A percentile compares a stretch with the other conserved stretches of the same genome.
phyloP scores from a whole-genome alignment of 1,140 invertebrate genomes.

The Eubasilissa regina region DNA sequence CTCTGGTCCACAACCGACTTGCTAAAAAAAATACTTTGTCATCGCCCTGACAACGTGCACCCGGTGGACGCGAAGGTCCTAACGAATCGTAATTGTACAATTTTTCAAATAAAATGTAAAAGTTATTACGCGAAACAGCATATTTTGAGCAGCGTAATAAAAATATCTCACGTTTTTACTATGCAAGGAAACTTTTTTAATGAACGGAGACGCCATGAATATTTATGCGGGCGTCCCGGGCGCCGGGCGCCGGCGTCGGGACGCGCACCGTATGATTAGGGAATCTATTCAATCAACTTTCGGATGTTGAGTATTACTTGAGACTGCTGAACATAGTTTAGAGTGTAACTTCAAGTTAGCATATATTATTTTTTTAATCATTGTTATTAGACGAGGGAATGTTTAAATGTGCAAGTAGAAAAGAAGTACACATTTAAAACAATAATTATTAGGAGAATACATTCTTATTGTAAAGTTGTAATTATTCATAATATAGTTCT shows the following conservation, averaged over 20 bases:
- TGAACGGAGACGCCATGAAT: conserved; percentile 22
- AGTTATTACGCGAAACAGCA: neutral
- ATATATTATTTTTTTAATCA: neutral
- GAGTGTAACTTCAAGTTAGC: neutral
- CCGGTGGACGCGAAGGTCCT: neutral
- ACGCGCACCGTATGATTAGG: conserved; percentile 22
- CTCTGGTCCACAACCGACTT: no score
- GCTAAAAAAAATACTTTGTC: neutral
- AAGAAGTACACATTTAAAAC: no score
- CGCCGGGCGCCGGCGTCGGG: conserved; percentile 4
- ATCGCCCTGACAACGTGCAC: neutral
- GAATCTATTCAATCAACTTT: conserved; percentile 2
- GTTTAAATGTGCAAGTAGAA: no score
- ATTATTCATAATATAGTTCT: no score
- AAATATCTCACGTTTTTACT: conserved; percentile 23
- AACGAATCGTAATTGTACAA: conserved; percentile 19
- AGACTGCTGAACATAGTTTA: neutral
- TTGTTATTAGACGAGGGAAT: no score
- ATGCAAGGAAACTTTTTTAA: conserved; percentile 37
- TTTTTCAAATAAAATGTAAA: conserved; percentile 22
- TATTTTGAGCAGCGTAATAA: conserved; percentile 25
- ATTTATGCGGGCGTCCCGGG: conserved; percentile 21
- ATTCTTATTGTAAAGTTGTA: no score
- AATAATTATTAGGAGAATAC: no score
- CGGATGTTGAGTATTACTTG: neutral